Percentiles rank a stretch among this genome's conserved stretches.
Conservation (phyloP, 2,797 vertebrate species). For the Petrocephalus sullivani region DNA sequence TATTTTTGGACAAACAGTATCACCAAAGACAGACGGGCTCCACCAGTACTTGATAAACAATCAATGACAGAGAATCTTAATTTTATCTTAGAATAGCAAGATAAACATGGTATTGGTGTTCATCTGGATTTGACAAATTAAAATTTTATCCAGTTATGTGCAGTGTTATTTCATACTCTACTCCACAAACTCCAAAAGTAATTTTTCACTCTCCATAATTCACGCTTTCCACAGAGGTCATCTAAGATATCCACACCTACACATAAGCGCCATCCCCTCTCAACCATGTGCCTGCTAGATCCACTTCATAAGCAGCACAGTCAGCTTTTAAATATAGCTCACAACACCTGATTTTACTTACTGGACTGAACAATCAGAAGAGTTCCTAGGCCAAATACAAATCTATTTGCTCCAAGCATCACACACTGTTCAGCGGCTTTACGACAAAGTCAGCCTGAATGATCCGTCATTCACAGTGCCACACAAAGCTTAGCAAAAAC, state of each 20-base stretch:
- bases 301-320: not conserved
- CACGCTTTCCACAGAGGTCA: conserved; percentile 22
- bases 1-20: not conserved
- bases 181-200: conserved; percentile 18
- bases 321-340: not conserved
- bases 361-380: conserved; percentile 10
- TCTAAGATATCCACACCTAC: not conserved
- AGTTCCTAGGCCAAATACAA: conserved; percentile 31
- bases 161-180: conserved; percentile 17
- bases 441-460: not conserved
- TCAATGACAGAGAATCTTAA: not conserved
- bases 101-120: not conserved
- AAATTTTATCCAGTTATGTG: no score
- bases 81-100: not conserved
- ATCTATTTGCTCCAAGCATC: not conserved
- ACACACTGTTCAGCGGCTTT: not conserved
- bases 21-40: not conserved
- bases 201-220: conserved; percentile 16
- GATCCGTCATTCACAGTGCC: not conserved
- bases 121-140: no score
- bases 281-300: not conserved
- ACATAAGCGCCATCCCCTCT: not conserved
- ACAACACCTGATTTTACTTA: not conserved
- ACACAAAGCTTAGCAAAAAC: not conserved
- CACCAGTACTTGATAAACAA: not conserved